Evolutionary conservation across 1,140 invertebrate species (phyloP), one percentile per base, ranked within the genome.

Genomic region (Spodoptera litura): DNA sequence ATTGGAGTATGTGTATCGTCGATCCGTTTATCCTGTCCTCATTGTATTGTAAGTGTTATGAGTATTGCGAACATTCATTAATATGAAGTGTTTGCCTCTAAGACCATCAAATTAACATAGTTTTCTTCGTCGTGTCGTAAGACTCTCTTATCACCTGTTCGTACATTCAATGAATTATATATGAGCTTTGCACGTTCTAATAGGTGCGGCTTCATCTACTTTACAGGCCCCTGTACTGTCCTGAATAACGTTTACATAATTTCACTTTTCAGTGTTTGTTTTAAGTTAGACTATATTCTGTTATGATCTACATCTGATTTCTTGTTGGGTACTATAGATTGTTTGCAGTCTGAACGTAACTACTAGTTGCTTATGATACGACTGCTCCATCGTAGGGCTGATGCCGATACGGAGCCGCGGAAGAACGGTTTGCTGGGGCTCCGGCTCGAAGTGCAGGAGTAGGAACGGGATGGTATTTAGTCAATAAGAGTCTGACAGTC

Each of bases 61-160:
- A n/a, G 12, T 55, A 55, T 55, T n/a, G 53, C 53, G 9, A 55
- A n/a, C 13, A 5, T 13, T n/a, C 53, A 55, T 55, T 55, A 55
- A 55, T 55, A 55, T 55, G 53, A 55, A 55, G 53, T n/a, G 53
- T 64, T 64, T 62, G 58, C 6, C 5, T 44, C 13, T 15, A 4
- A 9, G 31, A 64, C 31, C n/a, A 44, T 64, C 5, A 35, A 38
- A 64, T 64, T 64, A 64, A 44, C 61, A 64, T 64, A 64, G 35
- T 64, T 64, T 64, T 64, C 35, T 64, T 13, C 61, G 35, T 38
- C 59, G 20, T 12, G 20, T 59, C 58, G 25, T 3, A 59, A 31
- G 9, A 10, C 27, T 13, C 13, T 64, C 38, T 38, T 8, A 64
- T 64, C 61, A 44, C 61, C 38, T 64, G 31, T 13, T 13, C 38